Evolutionary conservation across 2,113 vertebrate species (phyloP).

Genomic region (Chaetodon auriga): DNA sequence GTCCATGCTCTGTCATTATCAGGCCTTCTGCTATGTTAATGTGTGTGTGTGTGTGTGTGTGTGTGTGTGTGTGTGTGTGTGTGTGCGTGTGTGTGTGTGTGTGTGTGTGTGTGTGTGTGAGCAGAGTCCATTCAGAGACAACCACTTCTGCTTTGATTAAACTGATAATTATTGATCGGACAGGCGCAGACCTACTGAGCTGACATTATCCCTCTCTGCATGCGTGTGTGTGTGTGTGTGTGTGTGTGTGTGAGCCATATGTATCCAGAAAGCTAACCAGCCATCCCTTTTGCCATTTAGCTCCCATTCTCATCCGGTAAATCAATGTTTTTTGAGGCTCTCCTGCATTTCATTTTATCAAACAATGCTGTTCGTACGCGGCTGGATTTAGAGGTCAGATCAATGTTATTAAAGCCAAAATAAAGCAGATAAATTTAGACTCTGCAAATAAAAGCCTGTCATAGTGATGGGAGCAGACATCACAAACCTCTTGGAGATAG

Average conservation of each 20-base stretch:
- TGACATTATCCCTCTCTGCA: conserved; percentile 32
- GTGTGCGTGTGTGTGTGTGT: not conserved
- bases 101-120: not conserved
- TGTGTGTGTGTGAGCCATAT: not conserved
- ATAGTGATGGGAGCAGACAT: not conserved
- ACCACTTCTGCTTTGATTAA: conserved; percentile 66
- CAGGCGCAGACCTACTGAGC: conserved; percentile 38
- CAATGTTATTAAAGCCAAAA: not conserved
- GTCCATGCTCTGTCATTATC: conserved; percentile 61
- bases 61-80: not conserved
- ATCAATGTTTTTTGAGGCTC: not conserved
- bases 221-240: not conserved
- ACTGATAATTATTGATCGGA: conserved; percentile 63
- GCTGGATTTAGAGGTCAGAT: conserved; percentile 3
- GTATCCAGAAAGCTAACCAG: not conserved
- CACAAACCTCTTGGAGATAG: not conserved
- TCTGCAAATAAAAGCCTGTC: not conserved
- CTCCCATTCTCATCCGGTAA: not conserved
- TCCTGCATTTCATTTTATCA: not conserved
- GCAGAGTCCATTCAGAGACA: conserved; percentile 36
- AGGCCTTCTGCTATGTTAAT: conserved; percentile 23
- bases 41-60: not conserved
- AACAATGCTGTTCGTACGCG: not conserved
- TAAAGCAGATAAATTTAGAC: not conserved
- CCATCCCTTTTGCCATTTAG: not conserved